Base-by-base conservation (phyloP, 2,888 invertebrate genomes). In the Aleiodes testaceus region DNA sequence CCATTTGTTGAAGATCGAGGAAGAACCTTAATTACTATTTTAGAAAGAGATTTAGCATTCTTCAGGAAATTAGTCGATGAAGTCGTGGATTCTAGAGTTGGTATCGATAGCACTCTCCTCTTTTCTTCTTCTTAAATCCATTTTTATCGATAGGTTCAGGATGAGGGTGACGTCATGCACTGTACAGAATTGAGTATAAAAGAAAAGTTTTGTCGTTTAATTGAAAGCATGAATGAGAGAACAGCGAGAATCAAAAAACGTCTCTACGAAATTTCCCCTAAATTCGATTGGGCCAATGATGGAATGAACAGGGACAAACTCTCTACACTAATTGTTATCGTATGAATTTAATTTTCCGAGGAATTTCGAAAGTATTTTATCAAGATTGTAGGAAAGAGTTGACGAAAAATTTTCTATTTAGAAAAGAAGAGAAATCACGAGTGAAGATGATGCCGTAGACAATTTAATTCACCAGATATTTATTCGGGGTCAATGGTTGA, bases 81-180 rank as follows among this genome's bases (percentile, higher is more conserved):
- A 5, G 75, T 74, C 6, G 73, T 78, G 6, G 78, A 79, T 69
- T 76, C 75, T 63, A 73, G 77, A 72, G 79, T 79, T 77, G 18
- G 67, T 59, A 50, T 47, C 7, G 5, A 14, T n/a, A 64, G n/a
- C 44, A 12, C 26, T 20, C n/a, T n/a, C n/a, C n/a, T n/a, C n/a
- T n/a, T n/a, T n/a, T n/a, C n/a, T n/a, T n/a, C n/a, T n/a, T n/a
- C n/a, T n/a, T n/a, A n/a, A n/a, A n/a, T n/a, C n/a, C n/a, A 5
- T 9, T 26, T 44, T 14, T 22, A 4, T 0, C 12, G 9, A 20
- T 30, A 79, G 79, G 74, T 79, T 12, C 79, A 79, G 42, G 79
- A 79, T 71, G 79, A 79, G 53, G 77, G 75, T 11, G 79, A 79
- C 64, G 79, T 79, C 2, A 79, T 78, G 79, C 76, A 77, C 75